A percentile compares a stretch with the other conserved stretches of the same genome.
These are phyloP conservation scores for Cheilosia vulpina DNA, from an alignment of 2,888 invertebrate species.

Conservation along the genomic window DNA sequence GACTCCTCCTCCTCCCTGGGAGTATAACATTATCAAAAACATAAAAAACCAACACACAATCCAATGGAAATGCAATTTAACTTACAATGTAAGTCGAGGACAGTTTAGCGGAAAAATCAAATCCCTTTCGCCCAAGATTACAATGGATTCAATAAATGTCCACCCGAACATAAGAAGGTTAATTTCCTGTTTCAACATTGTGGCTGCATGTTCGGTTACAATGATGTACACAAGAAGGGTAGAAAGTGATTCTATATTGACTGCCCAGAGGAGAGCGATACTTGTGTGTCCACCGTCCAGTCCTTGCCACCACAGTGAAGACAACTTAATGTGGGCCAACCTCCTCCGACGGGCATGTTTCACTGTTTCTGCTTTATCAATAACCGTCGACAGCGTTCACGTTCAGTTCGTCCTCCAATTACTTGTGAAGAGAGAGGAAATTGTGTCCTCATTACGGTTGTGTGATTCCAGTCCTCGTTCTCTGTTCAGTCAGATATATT, in stretches of 20 bases:
- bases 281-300: background rate
- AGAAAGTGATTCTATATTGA: slow-evolving; percentile 55
- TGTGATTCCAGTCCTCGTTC: slow-evolving; percentile 43
- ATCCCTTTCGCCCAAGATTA: slow-evolving; percentile 41
- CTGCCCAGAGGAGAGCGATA: slow-evolving; percentile 23
- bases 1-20: slow-evolving; percentile 12
- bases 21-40: background rate
- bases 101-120: slow-evolving; percentile 65
- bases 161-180: slow-evolving; percentile 63
- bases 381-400: slow-evolving; percentile 40
- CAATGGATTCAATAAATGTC: slow-evolving; percentile 60
- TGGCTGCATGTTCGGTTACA: slow-evolving; percentile 46
- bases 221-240: slow-evolving; percentile 1
- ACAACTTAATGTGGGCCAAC: slow-evolving; percentile 36
- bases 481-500: background rate
- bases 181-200: slow-evolving; percentile 72
- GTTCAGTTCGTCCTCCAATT: slow-evolving; percentile 58
- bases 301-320: slow-evolving; percentile 4
- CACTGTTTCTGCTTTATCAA: slow-evolving; percentile 39
- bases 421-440: slow-evolving; percentile 68
- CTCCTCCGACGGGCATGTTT: slow-evolving; percentile 4
- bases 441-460: slow-evolving; percentile 72
- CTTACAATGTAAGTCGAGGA: slow-evolving; percentile 56
- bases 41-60: background rate
- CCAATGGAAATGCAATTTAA: slow-evolving; percentile 49